Evolutionary conservation across 2,113 vertebrate species (phyloP), one percentile per base, ranked within the genome.

Genomic region (Pygoscelis adeliae): DNA sequence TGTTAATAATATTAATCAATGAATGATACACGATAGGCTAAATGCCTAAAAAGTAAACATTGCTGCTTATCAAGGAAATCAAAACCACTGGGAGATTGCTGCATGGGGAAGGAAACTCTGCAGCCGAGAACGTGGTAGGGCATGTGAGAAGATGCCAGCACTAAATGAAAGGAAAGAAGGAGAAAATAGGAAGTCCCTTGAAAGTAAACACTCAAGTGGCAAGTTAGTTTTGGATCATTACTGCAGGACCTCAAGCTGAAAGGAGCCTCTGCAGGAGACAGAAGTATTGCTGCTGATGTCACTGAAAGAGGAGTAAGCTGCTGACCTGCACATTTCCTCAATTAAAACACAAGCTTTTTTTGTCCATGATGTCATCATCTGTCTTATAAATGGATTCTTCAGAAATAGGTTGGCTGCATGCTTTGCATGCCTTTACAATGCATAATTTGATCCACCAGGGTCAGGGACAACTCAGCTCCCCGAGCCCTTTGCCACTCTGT

Each of bases 291-390:
- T 77, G 81, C 92, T 92, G 90, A 86, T 89, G 92, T 88, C 92
- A 92, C 67, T 0, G 0, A 81, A 77, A 94, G 92, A 83, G 38
- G 62, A 94, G 76, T 66, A 86, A 92, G 85, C 83, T 90, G 88
- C 95, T 97, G 96, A 95, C 63, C 79, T 44, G 83, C 90, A 93
- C 90, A 90, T 81, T 94, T 97, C 83, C 83, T 81, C 83, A 83
- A 74, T 96, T 93, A 94, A 97, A 96, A 94, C 96, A 97, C 84
- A 70, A 52, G 71, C 94, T 93, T 92, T 96, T 97, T 96, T 96
- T 95, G 93, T 59, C 63, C 76, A 74, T 94, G 88, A 97, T 90
- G 96, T 96, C 95, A 97, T 92, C 79, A 90, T 70, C 61, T 52
- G 65, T 80, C 85, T 90, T 94, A 93, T 86, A 97, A 96, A 96